phyloP scores from a whole-genome alignment of 2,888 invertebrate genomes.

The Brachycybe producta region DNA sequence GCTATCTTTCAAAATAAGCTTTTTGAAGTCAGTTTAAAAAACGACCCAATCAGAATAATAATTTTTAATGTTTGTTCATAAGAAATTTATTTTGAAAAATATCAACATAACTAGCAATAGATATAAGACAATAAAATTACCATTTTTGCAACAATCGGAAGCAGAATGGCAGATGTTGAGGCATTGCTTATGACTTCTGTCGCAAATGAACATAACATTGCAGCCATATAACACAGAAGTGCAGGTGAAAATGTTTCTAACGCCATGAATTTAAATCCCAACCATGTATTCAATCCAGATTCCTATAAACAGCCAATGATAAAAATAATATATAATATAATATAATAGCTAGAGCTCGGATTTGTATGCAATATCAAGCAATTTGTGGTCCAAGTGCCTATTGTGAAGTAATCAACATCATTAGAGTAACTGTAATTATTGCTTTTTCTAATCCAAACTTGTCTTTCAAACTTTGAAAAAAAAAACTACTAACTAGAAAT shows the following conservation, averaged over 20 bases:
- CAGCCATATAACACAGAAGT: neutral
- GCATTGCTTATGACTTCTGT: constrained; percentile 11
- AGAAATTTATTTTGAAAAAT: neutral
- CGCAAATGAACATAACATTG: constrained; percentile 7
- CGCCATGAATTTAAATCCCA: neutral
- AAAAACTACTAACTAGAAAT: no score
- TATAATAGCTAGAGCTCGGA: no score
- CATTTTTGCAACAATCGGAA: constrained; percentile 10
- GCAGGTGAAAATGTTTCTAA: neutral
- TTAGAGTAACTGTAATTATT: no score
- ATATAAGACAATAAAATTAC: neutral
- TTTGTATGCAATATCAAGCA: no score
- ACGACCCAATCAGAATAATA: no score
- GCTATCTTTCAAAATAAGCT: no score
- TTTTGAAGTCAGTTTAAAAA: no score
- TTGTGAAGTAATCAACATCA: no score
- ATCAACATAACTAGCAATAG: neutral
- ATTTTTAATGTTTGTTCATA: no score
- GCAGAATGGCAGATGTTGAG: constrained; percentile 6
- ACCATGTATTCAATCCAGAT: constrained; percentile 4
- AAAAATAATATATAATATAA: neutral
- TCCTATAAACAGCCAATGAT: neutral
- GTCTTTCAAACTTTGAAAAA: no score
- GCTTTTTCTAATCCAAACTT: no score
- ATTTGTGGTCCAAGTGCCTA: no score